Evolutionary conservation across 2,797 vertebrate genomes (phyloP).

Genomic region (Lepidocolaptes lacrymiger): DNA sequence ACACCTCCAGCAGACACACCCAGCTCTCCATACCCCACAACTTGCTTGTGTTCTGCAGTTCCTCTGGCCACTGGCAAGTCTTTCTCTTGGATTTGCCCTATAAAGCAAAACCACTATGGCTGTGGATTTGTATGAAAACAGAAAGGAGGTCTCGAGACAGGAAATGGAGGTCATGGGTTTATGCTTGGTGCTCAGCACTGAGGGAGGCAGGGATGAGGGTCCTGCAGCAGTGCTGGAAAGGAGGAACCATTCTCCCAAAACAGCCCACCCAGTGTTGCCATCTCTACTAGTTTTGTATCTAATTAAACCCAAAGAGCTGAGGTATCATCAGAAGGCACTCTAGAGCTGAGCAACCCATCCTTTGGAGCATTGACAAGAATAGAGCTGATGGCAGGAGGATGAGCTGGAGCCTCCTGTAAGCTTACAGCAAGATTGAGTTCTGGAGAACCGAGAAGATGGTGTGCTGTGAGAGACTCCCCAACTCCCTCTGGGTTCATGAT

Average conservation of each 20-base stretch:
- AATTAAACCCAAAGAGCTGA: not conserved
- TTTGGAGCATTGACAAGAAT: not conserved
- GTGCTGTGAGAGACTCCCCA: not conserved
- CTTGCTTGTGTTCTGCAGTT: fast-evolving
- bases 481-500: not conserved
- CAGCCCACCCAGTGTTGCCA: not conserved
- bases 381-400: not conserved
- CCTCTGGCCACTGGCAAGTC: not conserved
- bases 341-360: not conserved
- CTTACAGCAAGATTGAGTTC: fast-evolving
- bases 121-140: not conserved
- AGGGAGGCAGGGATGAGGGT: not conserved
- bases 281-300: not conserved
- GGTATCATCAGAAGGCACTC: not conserved
- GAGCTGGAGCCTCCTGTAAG: not conserved
- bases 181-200: fast-evolving
- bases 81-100: not conserved
- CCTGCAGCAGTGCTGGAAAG: not conserved
- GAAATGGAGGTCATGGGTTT: not conserved
- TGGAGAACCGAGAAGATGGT: not conserved
- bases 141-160: not conserved
- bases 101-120: not conserved
- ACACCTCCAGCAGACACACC: not conserved
- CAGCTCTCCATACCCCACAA: not conserved
- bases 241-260: not conserved